phyloP scores from a whole-genome alignment of 2,113 vertebrate genomes.

The Xenotilapia leptura region DNA sequence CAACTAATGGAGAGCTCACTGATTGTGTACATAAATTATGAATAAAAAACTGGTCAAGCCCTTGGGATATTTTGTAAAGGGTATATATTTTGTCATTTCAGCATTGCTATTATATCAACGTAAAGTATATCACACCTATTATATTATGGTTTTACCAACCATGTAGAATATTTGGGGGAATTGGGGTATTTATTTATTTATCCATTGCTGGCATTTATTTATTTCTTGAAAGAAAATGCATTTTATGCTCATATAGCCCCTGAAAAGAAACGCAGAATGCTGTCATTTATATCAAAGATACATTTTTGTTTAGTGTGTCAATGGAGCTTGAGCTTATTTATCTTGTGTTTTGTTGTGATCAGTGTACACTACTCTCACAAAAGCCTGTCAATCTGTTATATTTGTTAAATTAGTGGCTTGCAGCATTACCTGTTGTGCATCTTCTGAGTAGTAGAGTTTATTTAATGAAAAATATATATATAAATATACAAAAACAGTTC shows the following conservation, averaged over 20 bases:
- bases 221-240: conserved; percentile 34
- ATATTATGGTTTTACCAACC: conserved; percentile 50
- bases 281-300: conserved; percentile 40
- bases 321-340: conserved; percentile 57
- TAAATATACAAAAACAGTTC: neutral
- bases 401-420: conserved; percentile 37
- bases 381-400: conserved; percentile 51
- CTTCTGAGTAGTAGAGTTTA: conserved; percentile 34
- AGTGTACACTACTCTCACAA: conserved; percentile 52
- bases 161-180: conserved; percentile 19
- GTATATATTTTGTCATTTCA: conserved; percentile 64
- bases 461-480: neutral
- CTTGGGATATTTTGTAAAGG: conserved; percentile 51
- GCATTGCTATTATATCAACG: conserved; percentile 45
- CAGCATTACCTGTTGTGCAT: conserved; percentile 35
- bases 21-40: conserved; percentile 55
- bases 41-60: conserved; percentile 18
- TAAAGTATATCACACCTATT: conserved; percentile 44
- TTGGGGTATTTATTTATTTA: conserved; percentile 45
- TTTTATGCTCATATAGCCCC: conserved; percentile 42
- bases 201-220: conserved; percentile 45
- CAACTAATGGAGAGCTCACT: conserved; percentile 46
- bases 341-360: conserved; percentile 66
- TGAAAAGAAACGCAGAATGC: conserved; percentile 36
- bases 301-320: conserved; percentile 45